Base-by-base conservation (phyloP, 2,888 invertebrate species). In the Neoaliturus tenellus region DNA sequence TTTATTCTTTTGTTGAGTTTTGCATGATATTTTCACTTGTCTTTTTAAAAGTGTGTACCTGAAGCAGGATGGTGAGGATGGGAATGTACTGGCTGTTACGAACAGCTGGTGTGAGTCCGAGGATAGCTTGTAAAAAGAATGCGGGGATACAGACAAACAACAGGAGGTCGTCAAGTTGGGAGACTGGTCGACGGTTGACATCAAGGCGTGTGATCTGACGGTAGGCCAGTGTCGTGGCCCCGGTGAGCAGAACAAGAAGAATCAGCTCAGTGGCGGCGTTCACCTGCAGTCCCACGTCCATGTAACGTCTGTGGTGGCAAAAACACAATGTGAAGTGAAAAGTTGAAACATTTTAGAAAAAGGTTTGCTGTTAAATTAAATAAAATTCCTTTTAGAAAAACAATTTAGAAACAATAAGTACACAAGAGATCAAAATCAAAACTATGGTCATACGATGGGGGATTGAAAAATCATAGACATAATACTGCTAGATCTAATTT, bases 131-230 rank as follows among this genome's bases (percentile, higher is more conserved):
- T 87, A 95, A 90, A 88, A 95, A 94, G 90, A 94, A 95, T 20
- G 95, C 95, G 0, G 95, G 95, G 25, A 95, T 90, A 85, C 95
- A 95, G 80, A 95, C 93, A 88, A 95, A 94, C 0, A 95, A 91
- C 0, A 95, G 90, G 0, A 95, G 92, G 87, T 95, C 95, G 87
- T 96, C 95, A 35, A 95, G 91, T 14, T 93, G 89, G 0, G 94
- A 94, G 58, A 94, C 92, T 2, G 93, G 93, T 10, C 83, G 82
- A 44, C 71, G 81, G 88, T 94, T 95, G 83, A 95, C 91, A 88
- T 95, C 95, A 85, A 95, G 89, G 87, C 93, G 93, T 1, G 92
- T 92, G 35, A 94, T 92, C 89, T 95, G 94, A 84, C 92, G 91
- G 89, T 94, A 95, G 0, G 94, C 94, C 25, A 93, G 89, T 2